Conservation (phyloP, 2,797 vertebrate genomes). For the Vireo griseus region DNA sequence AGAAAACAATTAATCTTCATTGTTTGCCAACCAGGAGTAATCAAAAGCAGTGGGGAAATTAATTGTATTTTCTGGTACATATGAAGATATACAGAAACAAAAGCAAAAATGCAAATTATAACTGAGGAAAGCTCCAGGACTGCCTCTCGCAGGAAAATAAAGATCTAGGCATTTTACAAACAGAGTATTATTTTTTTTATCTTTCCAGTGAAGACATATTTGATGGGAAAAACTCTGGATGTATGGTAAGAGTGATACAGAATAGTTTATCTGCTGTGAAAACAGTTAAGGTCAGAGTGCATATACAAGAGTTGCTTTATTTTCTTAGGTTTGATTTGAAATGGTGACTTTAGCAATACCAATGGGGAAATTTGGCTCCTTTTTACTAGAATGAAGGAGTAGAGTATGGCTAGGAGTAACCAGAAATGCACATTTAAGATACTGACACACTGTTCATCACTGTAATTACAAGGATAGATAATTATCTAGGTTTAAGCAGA, state of each 20-base stretch:
- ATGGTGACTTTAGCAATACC: not conserved
- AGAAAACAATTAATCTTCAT: conserved; percentile 55
- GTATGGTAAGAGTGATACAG: not conserved
- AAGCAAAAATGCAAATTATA: not conserved
- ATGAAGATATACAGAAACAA: not conserved
- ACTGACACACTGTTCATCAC: not conserved
- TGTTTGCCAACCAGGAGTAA: conserved; percentile 38
- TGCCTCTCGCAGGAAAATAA: not conserved
- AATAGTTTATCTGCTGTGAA: not conserved
- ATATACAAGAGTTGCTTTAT: not conserved
- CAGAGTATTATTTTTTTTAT: not conserved
- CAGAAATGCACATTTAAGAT: not conserved
- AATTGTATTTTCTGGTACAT: not conserved
- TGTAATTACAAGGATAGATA: not conserved
- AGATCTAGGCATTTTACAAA: not conserved
- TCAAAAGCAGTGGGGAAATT: conserved; percentile 18
- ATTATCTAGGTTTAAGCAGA: not conserved
- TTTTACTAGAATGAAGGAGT: not conserved
- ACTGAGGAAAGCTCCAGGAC: not conserved
- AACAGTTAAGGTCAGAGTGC: not conserved
- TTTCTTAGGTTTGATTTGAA: not conserved
- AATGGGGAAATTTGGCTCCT: not conserved
- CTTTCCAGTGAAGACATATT: not conserved
- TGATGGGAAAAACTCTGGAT: not conserved
- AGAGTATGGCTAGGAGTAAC: not conserved